Evolutionary conservation across 2,113 vertebrate genomes (phyloP).

Genomic region (Hepsetus odoe): DNA sequence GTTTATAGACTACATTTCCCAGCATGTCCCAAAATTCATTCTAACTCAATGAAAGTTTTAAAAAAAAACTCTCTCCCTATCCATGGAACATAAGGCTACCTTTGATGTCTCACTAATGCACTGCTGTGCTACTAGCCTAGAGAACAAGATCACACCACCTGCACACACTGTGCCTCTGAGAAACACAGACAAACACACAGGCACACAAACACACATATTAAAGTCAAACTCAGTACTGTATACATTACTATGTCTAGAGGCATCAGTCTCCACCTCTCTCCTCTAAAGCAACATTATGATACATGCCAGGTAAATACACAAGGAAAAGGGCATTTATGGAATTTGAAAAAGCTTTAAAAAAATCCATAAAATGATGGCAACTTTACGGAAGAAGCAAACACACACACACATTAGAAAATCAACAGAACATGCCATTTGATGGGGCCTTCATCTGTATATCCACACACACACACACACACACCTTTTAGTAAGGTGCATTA

Average conservation of each 20-base stretch:
- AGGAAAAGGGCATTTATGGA: no score
- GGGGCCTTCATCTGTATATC: no score
- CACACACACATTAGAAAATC: no score
- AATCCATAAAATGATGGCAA: no score
- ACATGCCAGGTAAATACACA: no score
- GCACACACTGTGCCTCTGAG: constrained; percentile 10
- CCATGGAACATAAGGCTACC: neutral
- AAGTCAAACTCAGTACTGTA: constrained; percentile 14
- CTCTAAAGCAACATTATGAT: neutral
- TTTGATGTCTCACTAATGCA: constrained; percentile 35
- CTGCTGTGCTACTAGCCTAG: constrained; percentile 16
- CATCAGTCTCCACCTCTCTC: neutral
- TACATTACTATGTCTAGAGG: neutral
- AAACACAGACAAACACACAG: constrained; percentile 19
- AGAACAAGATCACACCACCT: constrained; percentile 31
- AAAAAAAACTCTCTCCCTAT: neutral
- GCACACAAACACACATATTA: neutral
- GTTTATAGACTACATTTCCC: constrained; percentile 13
- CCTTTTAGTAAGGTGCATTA: no score
- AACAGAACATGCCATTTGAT: no score
- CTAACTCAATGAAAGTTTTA: neutral
- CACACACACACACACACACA: no score
- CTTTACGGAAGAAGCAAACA: neutral
- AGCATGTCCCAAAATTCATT: neutral
- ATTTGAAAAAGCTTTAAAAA: no score